Evolutionary conservation across 2,113 vertebrate genomes (phyloP), one percentile per base, ranked within the genome.

Genomic region (Hemichromis elongatus): DNA sequence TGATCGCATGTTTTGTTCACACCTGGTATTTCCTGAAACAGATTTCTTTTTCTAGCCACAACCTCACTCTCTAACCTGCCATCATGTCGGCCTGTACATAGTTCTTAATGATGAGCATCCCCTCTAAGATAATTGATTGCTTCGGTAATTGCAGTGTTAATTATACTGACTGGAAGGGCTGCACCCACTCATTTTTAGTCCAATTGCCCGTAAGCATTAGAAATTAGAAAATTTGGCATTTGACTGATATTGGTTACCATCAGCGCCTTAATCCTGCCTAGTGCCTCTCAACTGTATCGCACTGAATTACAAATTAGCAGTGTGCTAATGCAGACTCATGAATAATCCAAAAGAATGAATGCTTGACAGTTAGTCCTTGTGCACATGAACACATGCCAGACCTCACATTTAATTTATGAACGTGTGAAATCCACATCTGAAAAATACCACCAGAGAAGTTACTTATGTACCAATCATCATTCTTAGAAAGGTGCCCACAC

Each of bases 291-390:
- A 87, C 88, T 90, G 80, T 81, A 93, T 93, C 88, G 3, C 89
- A 86, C 78, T 85, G 86, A 90, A 89, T 94, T 93, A 94, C 87
- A 93, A 93, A 93, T 87, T 90, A 89, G 86, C 85, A 35, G 75
- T 42, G 33, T 85, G 56, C 89, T 94, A 94, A 95, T 94, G 89
- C 88, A 83, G 61, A 47, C 47, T 89, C 91, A 93, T 92, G 85
- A 93, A 93, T 94, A 91, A 94, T 93, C 89, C 80, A 88, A 82
- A 54, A 82, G 84, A 87, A 86, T 75, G 83, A 88, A 52, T 59
- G 12, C 77, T 86, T 55, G 59, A 86, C 86, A 54, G 83, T 89
- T 85, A 86, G 73, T 83, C 61, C 80, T 83, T 21, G 14, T 77
- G 79, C 89, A 82, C 47, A 79, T 47, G 82, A 77, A 85, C 88